Evolutionary conservation across 2,888 invertebrate genomes (phyloP), one percentile per base, ranked within the genome.

Genomic region (Chalcis sispes): DNA sequence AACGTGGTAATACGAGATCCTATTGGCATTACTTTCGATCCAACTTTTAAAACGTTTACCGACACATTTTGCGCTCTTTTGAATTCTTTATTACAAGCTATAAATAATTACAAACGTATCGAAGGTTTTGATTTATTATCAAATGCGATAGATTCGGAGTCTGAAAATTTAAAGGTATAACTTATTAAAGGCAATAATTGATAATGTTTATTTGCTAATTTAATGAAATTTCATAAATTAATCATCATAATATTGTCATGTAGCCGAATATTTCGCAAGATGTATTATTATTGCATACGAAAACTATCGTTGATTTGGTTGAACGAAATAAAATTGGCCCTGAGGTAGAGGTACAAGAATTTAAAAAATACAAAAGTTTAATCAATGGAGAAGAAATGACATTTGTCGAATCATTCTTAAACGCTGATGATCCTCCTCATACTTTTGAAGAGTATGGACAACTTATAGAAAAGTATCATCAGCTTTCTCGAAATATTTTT

Each of bases 191-290:
- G 36, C 20, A 27, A 69, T 40, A 46, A 18, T 29, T 15, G 15
- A 62, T 18, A 5, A 58, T n/a, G 18, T 25, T 42, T 36, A 54
- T 72, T 40, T n/a, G n/a, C n/a, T n/a, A n/a, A n/a, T n/a, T n/a
- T n/a, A n/a, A n/a, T n/a, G n/a, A n/a, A n/a, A n/a, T 42, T 18
- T 56, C n/a, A 46, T 48, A 18, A 18, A 40, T 56, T 54, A 10
- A 56, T 29, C 23, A 56, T 29, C 23, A 10, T 36, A 36, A 27
- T 50, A n/a, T 46, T 71, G 82, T 83, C 79, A 87, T 87, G 46
- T 84, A 95, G 93, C 97, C 98, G 0, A 91, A 93, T 1, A 93
- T 98, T 81, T 93, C 95, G 25, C 90, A 91, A 13, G 93, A 94
- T 52, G 91, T 94, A 42, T 90, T 96, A 2, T 90, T 92, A 1